Percentiles rank a stretch among this genome's conserved stretches.
phyloP scores from a whole-genome alignment of 2,113 vertebrate species.

The Leptocoma aspasia region DNA sequence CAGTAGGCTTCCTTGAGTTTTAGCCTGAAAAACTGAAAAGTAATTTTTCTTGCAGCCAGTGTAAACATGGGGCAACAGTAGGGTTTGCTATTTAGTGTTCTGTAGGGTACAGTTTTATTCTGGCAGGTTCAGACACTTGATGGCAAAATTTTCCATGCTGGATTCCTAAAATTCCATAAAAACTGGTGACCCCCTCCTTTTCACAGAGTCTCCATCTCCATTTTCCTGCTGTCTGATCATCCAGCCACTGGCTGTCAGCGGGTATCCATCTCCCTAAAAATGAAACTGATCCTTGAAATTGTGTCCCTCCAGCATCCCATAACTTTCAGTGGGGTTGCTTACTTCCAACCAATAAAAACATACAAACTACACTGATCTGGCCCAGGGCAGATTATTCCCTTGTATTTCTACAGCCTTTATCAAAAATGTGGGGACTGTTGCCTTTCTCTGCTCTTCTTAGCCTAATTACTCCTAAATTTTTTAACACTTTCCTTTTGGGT shows the following conservation, averaged over 20 bases:
- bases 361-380: neutral
- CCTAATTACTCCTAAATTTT: neutral
- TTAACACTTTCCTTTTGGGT: neutral
- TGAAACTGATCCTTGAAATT: neutral
- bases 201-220: neutral
- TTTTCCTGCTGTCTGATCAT: neutral
- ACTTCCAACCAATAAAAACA: neutral
- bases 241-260: neutral
- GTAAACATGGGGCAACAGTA: neutral
- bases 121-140: neutral
- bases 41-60: neutral
- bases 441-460: neutral
- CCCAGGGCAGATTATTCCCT: neutral
- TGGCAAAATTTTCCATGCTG: constrained; percentile 1
- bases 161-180: neutral
- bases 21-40: constrained; percentile 5
- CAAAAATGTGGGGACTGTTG: neutral
- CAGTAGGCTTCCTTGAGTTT: constrained; percentile 3
- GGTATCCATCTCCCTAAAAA: neutral
- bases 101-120: neutral
- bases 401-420: neutral
- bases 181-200: neutral
- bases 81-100: neutral
- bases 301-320: neutral
- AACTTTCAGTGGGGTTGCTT: neutral